Base-by-base conservation (phyloP, 2,888 invertebrate species). In the Tryphoninae sp. region DNA sequence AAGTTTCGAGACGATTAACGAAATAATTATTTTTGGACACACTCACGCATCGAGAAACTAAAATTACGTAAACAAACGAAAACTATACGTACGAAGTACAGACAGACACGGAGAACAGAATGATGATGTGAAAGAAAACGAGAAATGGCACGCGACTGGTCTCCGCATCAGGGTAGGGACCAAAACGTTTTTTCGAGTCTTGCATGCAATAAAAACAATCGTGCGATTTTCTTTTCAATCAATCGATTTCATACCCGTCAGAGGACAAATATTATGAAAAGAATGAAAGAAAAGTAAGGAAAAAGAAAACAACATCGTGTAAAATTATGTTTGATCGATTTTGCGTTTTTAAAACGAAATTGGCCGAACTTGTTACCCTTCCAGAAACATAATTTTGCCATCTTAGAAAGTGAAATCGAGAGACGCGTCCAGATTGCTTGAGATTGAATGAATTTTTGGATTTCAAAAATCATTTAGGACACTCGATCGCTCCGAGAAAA, bases 161-260 rank as follows among this genome's bases (percentile, higher is more conserved):
- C 88, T 89, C 85, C 88, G 87, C 83, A 86, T 86, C 85, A 86
- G 86, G 87, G 86, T 88, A 89, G 90, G 90, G 90, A 90, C 90
- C 88, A 89, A 90, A 13, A n/a, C n/a, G 81, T 73, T 81, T 81
- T 83, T 82, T 79, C 72, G 75, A 78, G 68, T 79, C 65, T 74
- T n/a, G 19, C 22, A 74, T 65, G 45, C 11, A 26, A 51, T 68
- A 62, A n/a, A 9, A 19, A 42, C 19, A 42, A 53, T 53, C 53
- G 26, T 58, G 45, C 58, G 42, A 69, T 45, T 62, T 45, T 65
- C 59, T 49, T 42, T 58, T 55, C 8, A 45, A 13, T 68, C 73
- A 69, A 68, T 23, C 9, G 23, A 59, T 22, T 67, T 33, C 9
- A 1, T 51, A 55, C 49, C 6, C 33, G 23, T 62, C 42, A 16